phyloP scores from a whole-genome alignment of 2,113 vertebrate genomes.

The Aplodontia rufa region DNA sequence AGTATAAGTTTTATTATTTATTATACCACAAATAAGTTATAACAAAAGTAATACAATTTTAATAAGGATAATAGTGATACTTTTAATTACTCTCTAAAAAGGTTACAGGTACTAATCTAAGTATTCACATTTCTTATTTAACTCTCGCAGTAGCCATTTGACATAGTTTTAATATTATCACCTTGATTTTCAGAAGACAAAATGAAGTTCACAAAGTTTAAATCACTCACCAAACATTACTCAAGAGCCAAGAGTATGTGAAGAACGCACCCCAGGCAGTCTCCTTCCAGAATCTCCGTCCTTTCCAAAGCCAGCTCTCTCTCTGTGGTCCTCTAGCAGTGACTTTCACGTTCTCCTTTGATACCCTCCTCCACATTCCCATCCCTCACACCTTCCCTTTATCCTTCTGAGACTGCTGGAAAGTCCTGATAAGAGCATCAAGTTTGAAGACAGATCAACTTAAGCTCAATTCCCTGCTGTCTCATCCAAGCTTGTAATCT shows the following conservation, averaged over 20 bases:
- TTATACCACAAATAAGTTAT: background rate
- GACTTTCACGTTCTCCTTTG: background rate
- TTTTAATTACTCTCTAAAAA: conserved; percentile 28
- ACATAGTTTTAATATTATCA: background rate
- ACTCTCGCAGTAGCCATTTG: background rate
- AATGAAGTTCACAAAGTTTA: background rate
- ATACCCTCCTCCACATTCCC: accelerated
- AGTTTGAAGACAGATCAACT: background rate
- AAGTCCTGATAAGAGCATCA: background rate
- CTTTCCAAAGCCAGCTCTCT: background rate
- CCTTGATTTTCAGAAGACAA: background rate
- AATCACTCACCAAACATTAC: background rate
- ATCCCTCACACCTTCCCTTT: background rate
- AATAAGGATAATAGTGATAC: background rate
- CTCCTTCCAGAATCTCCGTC: background rate
- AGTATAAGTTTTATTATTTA: background rate
- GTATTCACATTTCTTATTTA: background rate
- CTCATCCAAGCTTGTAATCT: background rate
- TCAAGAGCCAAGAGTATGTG: background rate
- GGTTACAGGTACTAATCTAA: background rate
- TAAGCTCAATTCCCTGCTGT: background rate
- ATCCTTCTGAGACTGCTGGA: accelerated
- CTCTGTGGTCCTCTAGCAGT: background rate
- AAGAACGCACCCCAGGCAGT: background rate
- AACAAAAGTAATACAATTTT: background rate